Evolutionary conservation across 2,888 invertebrate genomes (phyloP).

Genomic region (Ceramica pisi): DNA sequence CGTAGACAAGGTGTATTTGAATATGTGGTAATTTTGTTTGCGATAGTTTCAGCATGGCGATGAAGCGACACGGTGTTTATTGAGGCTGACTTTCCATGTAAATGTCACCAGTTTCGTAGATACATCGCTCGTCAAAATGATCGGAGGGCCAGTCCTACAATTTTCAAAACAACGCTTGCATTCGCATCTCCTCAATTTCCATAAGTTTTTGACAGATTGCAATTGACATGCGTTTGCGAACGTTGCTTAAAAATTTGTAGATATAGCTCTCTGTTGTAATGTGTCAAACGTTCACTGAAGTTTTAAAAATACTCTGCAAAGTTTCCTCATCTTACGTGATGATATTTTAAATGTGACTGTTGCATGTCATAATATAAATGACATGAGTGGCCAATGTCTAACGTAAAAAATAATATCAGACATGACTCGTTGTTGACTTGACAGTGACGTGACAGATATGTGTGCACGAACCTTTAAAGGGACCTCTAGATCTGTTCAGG

Average conservation of each 20-base stretch:
- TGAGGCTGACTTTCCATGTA: not conserved
- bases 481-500: slow-evolving; percentile 19
- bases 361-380: not conserved
- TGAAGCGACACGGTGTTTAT: not conserved
- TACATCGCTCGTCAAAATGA: not conserved
- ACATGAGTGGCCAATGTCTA: too few species aligned
- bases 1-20: too few species aligned
- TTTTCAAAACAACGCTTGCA: too few species aligned
- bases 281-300: not conserved
- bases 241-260: too few species aligned
- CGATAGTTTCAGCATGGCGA: not conserved
- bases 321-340: not conserved
- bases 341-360: too few species aligned
- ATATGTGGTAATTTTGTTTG: not conserved
- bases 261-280: too few species aligned
- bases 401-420: not conserved
- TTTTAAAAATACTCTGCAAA: not conserved
- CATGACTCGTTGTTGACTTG: not conserved
- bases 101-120: not conserved
- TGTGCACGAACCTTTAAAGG: slow-evolving; percentile 15
- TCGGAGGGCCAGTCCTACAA: too few species aligned
- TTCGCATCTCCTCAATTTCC: too few species aligned
- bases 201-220: too few species aligned
- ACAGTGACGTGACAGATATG: not conserved
- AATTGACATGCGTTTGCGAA: too few species aligned